Percentiles rank a stretch among this genome's conserved stretches.
Conservation (phyloP, 1,140 invertebrate genomes). For the Polypedilum vanderplanki region DNA sequence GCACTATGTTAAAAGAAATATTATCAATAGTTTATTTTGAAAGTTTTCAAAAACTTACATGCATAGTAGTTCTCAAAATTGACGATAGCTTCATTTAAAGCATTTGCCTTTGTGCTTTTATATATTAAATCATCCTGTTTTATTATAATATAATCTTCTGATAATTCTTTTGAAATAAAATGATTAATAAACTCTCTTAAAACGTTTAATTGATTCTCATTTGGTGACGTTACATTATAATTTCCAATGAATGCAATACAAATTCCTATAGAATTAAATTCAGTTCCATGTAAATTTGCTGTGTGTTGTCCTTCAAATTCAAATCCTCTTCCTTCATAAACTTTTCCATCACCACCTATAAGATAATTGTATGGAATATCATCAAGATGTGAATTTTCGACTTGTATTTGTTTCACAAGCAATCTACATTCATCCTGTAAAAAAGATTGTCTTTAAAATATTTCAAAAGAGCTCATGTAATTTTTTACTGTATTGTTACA, state of each 20-base stretch:
- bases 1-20: too few relatives aligned
- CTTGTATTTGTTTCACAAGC: slow-evolving; percentile 48
- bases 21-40: too few relatives aligned
- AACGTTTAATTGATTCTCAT: background rate
- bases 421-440: slow-evolving; percentile 37
- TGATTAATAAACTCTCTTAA: background rate
- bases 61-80: background rate
- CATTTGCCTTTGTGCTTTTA: background rate
- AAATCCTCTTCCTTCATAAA: slow-evolving; percentile 54
- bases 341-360: slow-evolving; percentile 57
- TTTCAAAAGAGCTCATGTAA: background rate
- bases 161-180: background rate
- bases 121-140: background rate
- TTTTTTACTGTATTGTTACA: slow-evolving; percentile 44
- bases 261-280: slow-evolving; percentile 53
- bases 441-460: background rate
- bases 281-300: slow-evolving; percentile 49
- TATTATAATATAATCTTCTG: background rate
- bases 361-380: slow-evolving; percentile 59
- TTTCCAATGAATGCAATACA: slow-evolving; percentile 53
- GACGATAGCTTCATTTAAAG: background rate
- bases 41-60: background rate
- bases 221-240: slow-evolving; percentile 37
- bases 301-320: slow-evolving; percentile 41
- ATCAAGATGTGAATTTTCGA: slow-evolving; percentile 42